These are phyloP conservation scores for Etheostoma nigrum DNA, from an alignment of 2,797 vertebrate species.

Conservation along the genomic window DNA sequence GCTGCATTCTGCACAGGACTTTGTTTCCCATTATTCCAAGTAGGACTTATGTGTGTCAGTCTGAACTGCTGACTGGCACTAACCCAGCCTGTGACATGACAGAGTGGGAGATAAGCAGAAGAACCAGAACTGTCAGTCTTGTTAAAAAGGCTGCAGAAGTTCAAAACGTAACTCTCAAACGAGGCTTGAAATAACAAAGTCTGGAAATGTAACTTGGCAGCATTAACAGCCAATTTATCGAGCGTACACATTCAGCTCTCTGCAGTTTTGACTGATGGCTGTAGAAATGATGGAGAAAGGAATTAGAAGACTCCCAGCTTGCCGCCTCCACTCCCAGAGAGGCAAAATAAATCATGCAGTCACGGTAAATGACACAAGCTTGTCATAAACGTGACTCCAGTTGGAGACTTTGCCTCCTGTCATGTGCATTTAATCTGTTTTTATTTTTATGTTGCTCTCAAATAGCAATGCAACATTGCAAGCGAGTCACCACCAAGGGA, in stretches of 20 bases:
- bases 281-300: slow-evolving; percentile 65
- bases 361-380: slow-evolving; percentile 64
- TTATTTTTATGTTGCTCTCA: slow-evolving; percentile 61
- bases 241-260: slow-evolving; percentile 48
- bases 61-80: slow-evolving; percentile 19
- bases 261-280: slow-evolving; percentile 68
- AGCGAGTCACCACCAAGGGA: slow-evolving; percentile 60
- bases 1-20: slow-evolving; percentile 11
- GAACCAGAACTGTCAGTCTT: slow-evolving; percentile 8
- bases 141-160: slow-evolving; percentile 19
- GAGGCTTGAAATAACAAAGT: slow-evolving; percentile 51
- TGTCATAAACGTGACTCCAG: slow-evolving; percentile 62
- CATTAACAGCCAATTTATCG: slow-evolving; percentile 47
- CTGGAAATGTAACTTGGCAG: slow-evolving; percentile 56
- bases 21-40: background rate
- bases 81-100: background rate
- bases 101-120: slow-evolving; percentile 19
- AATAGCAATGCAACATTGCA: slow-evolving; percentile 45
- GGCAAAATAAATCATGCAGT: slow-evolving; percentile 68
- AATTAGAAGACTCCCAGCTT: slow-evolving; percentile 65
- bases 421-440: slow-evolving; percentile 75
- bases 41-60: background rate
- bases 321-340: slow-evolving; percentile 35
- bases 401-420: slow-evolving; percentile 63
- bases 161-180: slow-evolving; percentile 34